Evolutionary conservation across 2,888 invertebrate genomes (phyloP).

Genomic region (Catocala nupta): DNA sequence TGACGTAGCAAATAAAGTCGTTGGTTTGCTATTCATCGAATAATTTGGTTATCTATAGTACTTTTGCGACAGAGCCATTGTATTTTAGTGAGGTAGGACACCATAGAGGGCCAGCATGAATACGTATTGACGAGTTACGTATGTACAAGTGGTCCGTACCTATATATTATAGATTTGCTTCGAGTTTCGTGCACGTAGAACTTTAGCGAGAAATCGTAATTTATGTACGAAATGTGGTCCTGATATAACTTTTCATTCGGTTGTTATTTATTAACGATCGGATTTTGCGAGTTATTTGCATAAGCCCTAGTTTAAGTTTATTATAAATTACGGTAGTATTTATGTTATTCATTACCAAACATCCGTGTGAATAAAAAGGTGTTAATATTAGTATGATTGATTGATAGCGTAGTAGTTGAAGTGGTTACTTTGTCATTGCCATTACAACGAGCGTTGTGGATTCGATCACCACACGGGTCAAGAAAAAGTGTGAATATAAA

Average conservation of each 20-base stretch:
- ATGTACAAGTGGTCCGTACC: not conserved
- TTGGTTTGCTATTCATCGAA: conserved; percentile 23
- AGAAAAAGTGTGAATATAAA: no score
- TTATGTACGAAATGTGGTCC: conserved; percentile 42
- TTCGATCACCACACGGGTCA: no score
- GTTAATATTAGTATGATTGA: no score
- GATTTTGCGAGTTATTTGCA: conserved; percentile 26
- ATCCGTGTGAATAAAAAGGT: no score
- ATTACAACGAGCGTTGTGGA: no score
- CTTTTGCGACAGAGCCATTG: conserved; percentile 19
- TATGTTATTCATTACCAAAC: no score
- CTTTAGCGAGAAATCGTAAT: conserved; percentile 41
- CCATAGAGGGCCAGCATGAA: conserved; percentile 11
- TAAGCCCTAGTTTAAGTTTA: conserved; percentile 11
- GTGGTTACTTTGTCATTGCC: no score
- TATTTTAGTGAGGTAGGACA: conserved; percentile 18
- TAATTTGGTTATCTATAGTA: conserved; percentile 18
- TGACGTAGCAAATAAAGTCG: conserved; percentile 13
- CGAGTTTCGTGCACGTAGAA: conserved; percentile 29
- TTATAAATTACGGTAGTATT: conserved; percentile 7
- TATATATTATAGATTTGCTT: conserved; percentile 21
- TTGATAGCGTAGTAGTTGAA: no score
- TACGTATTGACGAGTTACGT: conserved; percentile 26
- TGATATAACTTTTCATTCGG: conserved; percentile 47
- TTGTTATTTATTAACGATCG: conserved; percentile 43